Evolutionary conservation across 1,140 invertebrate genomes (phyloP), one percentile per base, ranked within the genome.

Genomic region (Bombus picipes): DNA sequence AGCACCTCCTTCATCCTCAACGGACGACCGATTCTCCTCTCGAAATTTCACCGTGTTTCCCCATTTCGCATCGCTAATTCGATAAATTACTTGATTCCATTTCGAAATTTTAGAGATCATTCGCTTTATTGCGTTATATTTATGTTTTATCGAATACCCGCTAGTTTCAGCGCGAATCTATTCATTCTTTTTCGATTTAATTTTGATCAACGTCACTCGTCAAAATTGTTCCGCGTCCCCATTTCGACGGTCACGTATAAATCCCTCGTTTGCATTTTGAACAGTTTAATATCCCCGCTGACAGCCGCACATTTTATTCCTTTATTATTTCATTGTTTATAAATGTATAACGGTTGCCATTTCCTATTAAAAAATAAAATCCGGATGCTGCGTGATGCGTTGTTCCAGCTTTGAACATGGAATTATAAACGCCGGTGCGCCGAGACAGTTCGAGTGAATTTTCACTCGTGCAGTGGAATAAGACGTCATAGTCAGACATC

Each of bases 401-500:
- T 22, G 47, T 22, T 53, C 47, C 47, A 53, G 47, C 47, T 53
- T 53, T 53, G 18, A 22, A 53, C 47, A 53, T 53, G 47, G 18
- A 37, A 39, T 25, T 25, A 28, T 4, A 13, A 72, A 25, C 25
- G n/a, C 18, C 71, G 71, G 9, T 18, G 28, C 41, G 12, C 5
- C 28, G 15, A 10, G 41, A 41, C 25, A 12, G n/a, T 9, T 12
- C 22, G 43, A 74, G 22, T 3, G 22, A 57, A 1, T 73, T 62
- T 37, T 75, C 81, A n/a, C 57, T 65, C n/a, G 47, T 41, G 12
- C 41, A 53, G 41, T 47, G 57, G 37, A 78, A 43, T 57, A 32
- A 77, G 62, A 37, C 43, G 74, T 76, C 72, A 66, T 25, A 71
- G 62, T 76, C 72, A 83, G 81, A 83, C 81, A 32, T 39, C 34